Evolutionary conservation across 2,113 vertebrate genomes (phyloP).

Genomic region (cat (Felis catus)): DNA sequence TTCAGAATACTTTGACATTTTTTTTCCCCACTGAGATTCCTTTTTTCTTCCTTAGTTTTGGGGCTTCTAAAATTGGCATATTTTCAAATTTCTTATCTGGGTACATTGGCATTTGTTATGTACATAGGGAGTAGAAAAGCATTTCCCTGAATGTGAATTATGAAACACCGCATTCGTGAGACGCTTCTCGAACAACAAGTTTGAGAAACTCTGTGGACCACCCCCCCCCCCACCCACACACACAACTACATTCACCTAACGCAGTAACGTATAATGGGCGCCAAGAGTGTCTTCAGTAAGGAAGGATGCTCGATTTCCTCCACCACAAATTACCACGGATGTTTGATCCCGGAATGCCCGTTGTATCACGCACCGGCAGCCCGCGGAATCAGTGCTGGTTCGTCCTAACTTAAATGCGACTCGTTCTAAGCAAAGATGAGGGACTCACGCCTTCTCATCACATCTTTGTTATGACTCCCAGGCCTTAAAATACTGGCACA

Average conservation of each 20-base stretch:
- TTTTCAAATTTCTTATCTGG: neutral
- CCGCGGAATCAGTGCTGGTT: accelerated
- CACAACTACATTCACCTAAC: accelerated
- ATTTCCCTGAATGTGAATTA: neutral
- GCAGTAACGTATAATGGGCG: accelerated
- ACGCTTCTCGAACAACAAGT: neutral
- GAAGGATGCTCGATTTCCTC: accelerated
- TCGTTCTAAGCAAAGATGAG: neutral
- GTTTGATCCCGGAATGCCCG: accelerated
- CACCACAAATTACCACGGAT: accelerated
- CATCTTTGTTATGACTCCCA: neutral
- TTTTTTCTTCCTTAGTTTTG: neutral
- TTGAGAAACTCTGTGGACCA: too few species aligned
- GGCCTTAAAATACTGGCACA: too few species aligned
- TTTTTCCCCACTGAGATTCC: neutral
- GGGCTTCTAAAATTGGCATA: neutral
- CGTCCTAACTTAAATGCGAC: neutral
- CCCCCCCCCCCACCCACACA: accelerated
- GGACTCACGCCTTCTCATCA: neutral
- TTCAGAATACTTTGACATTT: neutral
- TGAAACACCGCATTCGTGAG: neutral
- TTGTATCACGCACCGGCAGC: accelerated
- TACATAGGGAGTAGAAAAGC: neutral
- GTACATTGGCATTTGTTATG: neutral
- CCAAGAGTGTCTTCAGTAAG: accelerated